Evolutionary conservation across 2,113 vertebrate species (phyloP).

Genomic region (Sorex fumeus): DNA sequence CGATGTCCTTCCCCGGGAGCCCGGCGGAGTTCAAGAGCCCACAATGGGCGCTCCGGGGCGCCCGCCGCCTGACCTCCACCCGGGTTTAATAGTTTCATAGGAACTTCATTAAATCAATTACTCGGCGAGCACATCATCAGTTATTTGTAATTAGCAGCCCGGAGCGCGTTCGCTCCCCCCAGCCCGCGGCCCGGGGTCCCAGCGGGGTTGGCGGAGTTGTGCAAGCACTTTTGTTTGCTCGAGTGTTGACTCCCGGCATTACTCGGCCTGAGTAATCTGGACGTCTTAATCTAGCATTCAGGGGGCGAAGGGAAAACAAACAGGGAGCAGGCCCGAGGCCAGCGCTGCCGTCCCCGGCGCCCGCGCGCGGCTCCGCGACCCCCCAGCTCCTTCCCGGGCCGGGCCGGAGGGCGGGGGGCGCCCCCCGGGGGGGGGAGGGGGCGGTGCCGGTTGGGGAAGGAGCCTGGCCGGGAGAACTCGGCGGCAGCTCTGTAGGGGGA

Average conservation of each 20-base stretch:
- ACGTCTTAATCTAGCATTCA: conserved; percentile 89
- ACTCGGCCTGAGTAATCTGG: conserved; percentile 88
- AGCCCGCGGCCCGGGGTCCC: conserved; percentile 86
- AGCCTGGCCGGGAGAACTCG: too few relatives aligned
- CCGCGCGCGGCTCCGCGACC: background rate
- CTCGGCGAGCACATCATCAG: conserved; percentile 93
- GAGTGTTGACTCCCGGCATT: conserved; percentile 89
- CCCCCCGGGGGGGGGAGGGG: too few relatives aligned
- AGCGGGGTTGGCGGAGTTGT: conserved; percentile 88
- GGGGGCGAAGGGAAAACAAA: conserved; percentile 87
- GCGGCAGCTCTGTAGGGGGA: too few relatives aligned
- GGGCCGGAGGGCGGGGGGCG: too few relatives aligned
- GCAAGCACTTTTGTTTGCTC: conserved; percentile 88
- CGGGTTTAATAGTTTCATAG: conserved; percentile 95
- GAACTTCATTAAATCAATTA: conserved; percentile 98
- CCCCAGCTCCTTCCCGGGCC: too few relatives aligned
- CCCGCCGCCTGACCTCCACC: conserved; percentile 93
- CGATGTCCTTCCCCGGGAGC: conserved; percentile 93
- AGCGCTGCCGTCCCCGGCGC: background rate
- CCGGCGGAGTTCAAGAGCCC: conserved; percentile 94
- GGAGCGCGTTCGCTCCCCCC: conserved; percentile 87
- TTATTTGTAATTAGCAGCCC: conserved; percentile 93
- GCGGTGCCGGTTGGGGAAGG: too few relatives aligned
- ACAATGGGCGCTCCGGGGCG: conserved; percentile 93
- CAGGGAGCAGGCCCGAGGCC: conserved; percentile 79